These are phyloP conservation scores for Chinchilla lanigera DNA, from an alignment of 2,113 vertebrate species.

Conservation along the genomic window DNA sequence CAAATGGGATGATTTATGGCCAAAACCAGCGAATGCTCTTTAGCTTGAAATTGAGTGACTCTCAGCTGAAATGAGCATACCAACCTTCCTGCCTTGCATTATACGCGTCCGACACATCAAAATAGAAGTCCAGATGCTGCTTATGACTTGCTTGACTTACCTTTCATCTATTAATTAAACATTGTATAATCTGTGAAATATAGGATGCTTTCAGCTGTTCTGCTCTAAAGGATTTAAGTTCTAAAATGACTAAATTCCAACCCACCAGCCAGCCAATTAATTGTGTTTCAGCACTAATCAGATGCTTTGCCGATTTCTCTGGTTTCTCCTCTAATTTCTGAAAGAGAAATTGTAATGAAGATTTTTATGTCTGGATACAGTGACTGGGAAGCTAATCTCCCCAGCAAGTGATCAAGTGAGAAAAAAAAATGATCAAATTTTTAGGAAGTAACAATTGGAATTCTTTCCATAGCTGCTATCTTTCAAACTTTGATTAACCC, in stretches of 20 bases:
- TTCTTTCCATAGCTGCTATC: conserved; percentile 24
- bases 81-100: not conserved
- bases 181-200: conserved; percentile 58
- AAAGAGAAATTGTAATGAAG: conserved; percentile 58
- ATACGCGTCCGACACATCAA: not conserved
- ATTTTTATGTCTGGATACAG: conserved; percentile 43
- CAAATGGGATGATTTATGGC: conserved; percentile 47
- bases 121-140: not conserved
- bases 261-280: conserved; percentile 76
- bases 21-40: conserved; percentile 42
- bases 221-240: conserved; percentile 48
- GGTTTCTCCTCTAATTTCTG: conserved; percentile 69
- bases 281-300: conserved; percentile 74
- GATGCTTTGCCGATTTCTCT: conserved; percentile 62
- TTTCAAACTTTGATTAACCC: conserved; percentile 27
- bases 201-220: conserved; percentile 54
- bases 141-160: conserved; percentile 39
- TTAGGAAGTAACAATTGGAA: not conserved
- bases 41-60: conserved; percentile 65
- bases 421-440: not conserved
- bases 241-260: conserved; percentile 73
- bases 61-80: not conserved
- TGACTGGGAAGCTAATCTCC: conserved; percentile 51
- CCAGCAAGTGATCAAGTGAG: conserved; percentile 38
- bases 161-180: conserved; percentile 65